Percentiles rank a stretch among this genome's conserved stretches.
phyloP scores from a whole-genome alignment of 2,113 vertebrate species.

The Hemibagrus wyckioides region DNA sequence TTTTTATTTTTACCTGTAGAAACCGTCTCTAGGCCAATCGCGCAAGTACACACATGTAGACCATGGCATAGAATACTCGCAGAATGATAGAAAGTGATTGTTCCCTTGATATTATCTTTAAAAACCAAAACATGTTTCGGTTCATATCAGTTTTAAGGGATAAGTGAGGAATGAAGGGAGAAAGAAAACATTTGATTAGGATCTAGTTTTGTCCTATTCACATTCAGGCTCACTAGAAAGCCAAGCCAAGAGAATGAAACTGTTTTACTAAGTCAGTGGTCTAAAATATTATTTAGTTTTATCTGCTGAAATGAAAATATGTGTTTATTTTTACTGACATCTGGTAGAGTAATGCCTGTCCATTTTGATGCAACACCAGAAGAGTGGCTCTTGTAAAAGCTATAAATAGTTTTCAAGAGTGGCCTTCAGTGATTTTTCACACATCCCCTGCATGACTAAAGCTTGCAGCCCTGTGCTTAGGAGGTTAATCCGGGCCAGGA shows the following conservation, averaged over 20 bases:
- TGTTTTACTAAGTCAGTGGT: neutral
- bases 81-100: neutral
- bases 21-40: neutral
- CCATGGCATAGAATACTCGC: neutral
- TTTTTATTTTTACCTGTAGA: neutral
- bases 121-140: conserved; percentile 32
- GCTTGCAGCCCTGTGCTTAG: conserved; percentile 8
- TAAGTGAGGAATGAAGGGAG: neutral
- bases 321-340: neutral
- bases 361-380: neutral
- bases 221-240: neutral
- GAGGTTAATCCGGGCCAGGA: conserved; percentile 40
- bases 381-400: neutral
- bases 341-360: neutral
- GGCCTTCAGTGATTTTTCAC: conserved; percentile 15
- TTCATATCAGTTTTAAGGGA: conserved; percentile 13
- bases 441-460: neutral
- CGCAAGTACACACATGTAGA: conserved; percentile 38
- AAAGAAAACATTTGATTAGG: neutral
- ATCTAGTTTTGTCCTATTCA: neutral
- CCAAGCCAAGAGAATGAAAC: neutral
- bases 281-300: neutral
- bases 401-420: neutral
- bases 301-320: too few species aligned
- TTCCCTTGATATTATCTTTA: conserved; percentile 26